A percentile compares a stretch with the other conserved stretches of the same genome.
phyloP scores from a whole-genome alignment of 2,113 vertebrate genomes.

The Cyanoramphus novaezelandiae region DNA sequence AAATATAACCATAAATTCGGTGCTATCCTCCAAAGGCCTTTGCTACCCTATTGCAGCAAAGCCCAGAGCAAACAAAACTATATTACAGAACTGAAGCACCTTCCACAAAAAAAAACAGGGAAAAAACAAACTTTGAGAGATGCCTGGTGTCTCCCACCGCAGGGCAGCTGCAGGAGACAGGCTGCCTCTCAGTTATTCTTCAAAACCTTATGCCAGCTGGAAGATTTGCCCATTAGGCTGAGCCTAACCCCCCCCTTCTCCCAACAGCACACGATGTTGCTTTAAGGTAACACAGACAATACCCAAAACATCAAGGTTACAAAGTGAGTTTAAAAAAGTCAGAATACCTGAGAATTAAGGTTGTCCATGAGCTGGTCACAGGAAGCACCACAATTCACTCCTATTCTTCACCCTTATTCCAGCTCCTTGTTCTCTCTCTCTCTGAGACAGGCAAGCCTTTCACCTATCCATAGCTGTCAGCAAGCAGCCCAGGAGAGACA shows the following conservation, averaged over 20 bases:
- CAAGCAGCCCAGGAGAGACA: neutral
- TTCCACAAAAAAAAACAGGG: neutral
- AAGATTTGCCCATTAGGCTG: neutral
- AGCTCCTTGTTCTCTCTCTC: neutral
- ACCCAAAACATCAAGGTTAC: neutral
- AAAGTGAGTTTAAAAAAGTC: neutral
- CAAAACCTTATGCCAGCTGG: neutral
- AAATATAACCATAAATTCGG: neutral
- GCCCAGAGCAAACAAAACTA: neutral
- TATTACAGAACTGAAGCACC: neutral
- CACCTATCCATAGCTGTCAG: neutral
- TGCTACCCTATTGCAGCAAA: neutral
- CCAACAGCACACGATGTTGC: neutral
- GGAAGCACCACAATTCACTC: neutral
- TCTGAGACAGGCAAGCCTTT: neutral
- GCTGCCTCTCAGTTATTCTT: neutral
- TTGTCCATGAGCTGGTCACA: neutral
- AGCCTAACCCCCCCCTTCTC: neutral
- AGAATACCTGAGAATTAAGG: constrained; percentile 22
- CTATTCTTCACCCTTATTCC: neutral
- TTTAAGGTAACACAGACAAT: neutral
- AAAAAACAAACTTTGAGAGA: neutral
- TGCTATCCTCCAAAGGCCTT: neutral
- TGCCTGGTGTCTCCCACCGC: neutral
- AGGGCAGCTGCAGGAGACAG: neutral